phyloP scores from a whole-genome alignment of 2,113 vertebrate species.

The Cryptoleucopteryx plumbea region DNA sequence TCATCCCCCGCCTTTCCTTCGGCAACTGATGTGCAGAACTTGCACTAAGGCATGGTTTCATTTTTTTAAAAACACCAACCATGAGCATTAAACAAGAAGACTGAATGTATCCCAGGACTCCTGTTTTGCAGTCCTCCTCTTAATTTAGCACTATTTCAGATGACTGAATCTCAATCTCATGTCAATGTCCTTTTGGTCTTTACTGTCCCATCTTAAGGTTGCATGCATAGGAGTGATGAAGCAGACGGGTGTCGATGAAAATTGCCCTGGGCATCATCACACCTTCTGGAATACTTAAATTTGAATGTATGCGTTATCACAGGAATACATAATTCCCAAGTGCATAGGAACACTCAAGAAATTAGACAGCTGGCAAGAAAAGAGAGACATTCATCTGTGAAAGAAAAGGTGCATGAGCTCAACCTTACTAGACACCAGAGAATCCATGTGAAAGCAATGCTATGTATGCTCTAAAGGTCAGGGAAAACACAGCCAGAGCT shows the following conservation, averaged over 20 bases:
- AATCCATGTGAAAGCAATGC: background rate
- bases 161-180: background rate
- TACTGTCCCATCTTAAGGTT: constrained; percentile 11
- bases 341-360: constrained; percentile 7
- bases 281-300: constrained; percentile 58
- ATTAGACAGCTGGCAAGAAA: constrained; percentile 38
- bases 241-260: constrained; percentile 41
- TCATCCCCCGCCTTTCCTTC: background rate
- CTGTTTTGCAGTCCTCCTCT: background rate
- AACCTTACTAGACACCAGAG: constrained; percentile 8
- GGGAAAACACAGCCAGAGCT: background rate
- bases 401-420: constrained; percentile 24
- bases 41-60: background rate
- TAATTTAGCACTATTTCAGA: constrained; percentile 4
- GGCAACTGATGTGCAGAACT: background rate
- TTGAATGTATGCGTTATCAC: constrained; percentile 37
- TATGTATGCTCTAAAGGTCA: background rate
- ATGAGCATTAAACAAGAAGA: background rate
- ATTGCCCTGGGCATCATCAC: constrained; percentile 37
- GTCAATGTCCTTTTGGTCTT: constrained; percentile 9
- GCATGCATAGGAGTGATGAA: background rate
- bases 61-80: background rate
- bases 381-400: constrained; percentile 6
- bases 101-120: background rate
- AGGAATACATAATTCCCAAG: constrained; percentile 54